Conservation (phyloP, 2,888 invertebrate species). For the Schizotus pectinicornis region DNA sequence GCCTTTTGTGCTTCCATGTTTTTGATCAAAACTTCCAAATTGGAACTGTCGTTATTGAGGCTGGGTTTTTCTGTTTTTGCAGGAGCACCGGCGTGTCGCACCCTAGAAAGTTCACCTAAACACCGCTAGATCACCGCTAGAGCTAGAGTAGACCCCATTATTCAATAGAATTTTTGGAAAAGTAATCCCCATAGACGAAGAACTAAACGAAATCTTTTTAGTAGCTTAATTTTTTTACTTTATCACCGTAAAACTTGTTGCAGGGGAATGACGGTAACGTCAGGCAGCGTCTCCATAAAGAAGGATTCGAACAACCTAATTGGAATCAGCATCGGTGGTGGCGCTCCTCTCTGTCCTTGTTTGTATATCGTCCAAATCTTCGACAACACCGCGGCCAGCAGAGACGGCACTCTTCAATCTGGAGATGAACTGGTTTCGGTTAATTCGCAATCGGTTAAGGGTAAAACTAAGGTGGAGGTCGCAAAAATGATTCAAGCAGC, state of each 20-base stretch:
- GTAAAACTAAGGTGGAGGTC: slow-evolving; percentile 97
- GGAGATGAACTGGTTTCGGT: slow-evolving; percentile 97
- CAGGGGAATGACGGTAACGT: slow-evolving; percentile 98
- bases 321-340: slow-evolving; percentile 98
- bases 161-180: not conserved
- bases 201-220: too few species aligned
- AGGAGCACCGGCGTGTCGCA: slow-evolving; percentile 36
- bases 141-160: slow-evolving; percentile 29
- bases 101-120: slow-evolving; percentile 31
- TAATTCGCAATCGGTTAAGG: slow-evolving; percentile 90
- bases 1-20: too few species aligned
- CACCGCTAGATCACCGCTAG: slow-evolving; percentile 22
- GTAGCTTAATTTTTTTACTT: not conserved
- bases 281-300: slow-evolving; percentile 85
- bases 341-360: slow-evolving; percentile 94
- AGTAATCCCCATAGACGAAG: too few species aligned
- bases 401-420: slow-evolving; percentile 92
- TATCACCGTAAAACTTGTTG: slow-evolving; percentile 9
- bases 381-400: slow-evolving; percentile 94
- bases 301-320: slow-evolving; percentile 95
- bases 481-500: slow-evolving; percentile 98
- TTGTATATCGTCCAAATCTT: slow-evolving; percentile 98
- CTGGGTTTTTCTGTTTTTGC: slow-evolving; percentile 26
- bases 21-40: too few species aligned
- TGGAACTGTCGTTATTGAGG: too few species aligned